Base-by-base conservation (phyloP, 2,113 vertebrate species). In the Naja naja region DNA sequence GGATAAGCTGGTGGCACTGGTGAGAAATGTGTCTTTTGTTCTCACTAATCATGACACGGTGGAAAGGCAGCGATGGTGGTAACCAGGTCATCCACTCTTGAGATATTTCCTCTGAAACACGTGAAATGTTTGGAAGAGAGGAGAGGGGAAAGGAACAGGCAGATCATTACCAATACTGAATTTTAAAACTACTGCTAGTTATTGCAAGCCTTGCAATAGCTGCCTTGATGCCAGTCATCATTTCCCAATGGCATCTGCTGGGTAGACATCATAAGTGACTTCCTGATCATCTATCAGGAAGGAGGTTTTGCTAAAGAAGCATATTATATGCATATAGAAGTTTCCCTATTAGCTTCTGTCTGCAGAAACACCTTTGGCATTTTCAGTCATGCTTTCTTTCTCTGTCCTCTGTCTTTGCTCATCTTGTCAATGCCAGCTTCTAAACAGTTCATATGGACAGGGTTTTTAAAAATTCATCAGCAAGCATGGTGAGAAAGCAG, bases 1-100 rank as follows among this genome's bases (percentile, higher is more conserved):
- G 96, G 95, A 94, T 93, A 96, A 96, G 93, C 88, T 96, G 96
- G 97, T 0, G 58, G 94, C 91, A 81, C 95, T 30, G 87, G 2
- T 64, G 39, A 94, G 2, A 47, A 20, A 94, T 74, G 90, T 95
- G 94, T 91, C 60, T 94, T 95, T 95, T 89, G 89, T 91, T 91
- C 34, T 22, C 4, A 11, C 0, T 89, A 34, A 3, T 5, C 69
- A 74, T 81, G 92, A 94, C 58, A 52, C 89, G 58, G 85, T 4
- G 0, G 53, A 55, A 90, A 90, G 0, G 6, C 52, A 1, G 89
- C 60, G 60, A 85, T 47, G 54, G 43, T 85, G 5, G 89, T 47
- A 87, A 3, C 93, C 54, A 60, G 74, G 11, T 69, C 74, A 90
- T 39, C 56, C 27, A 56, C 87, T 86, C 49, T 10, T 10, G 23